A percentile compares a stretch with the other conserved stretches of the same genome.
Conservation (phyloP, 2,888 invertebrate species). For the Melipona beecheii region DNA sequence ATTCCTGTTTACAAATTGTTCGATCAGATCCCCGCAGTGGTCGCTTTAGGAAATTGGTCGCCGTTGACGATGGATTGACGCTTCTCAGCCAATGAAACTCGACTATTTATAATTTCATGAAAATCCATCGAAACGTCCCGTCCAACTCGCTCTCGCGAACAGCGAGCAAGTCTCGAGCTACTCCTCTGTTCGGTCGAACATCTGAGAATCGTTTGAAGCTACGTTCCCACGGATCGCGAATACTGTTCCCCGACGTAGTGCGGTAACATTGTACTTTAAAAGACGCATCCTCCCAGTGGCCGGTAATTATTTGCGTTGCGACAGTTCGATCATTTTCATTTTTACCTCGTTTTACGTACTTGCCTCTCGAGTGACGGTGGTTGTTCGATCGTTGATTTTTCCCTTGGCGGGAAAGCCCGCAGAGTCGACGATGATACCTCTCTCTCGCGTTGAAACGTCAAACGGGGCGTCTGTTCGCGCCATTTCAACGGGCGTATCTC, state of each 20-base stretch:
- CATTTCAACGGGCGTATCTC: neutral
- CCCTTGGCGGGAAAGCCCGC: slow-evolving; percentile 12
- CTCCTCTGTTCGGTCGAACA: slow-evolving; percentile 14
- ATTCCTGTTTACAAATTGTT: slow-evolving; percentile 31
- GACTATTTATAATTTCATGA: slow-evolving; percentile 26
- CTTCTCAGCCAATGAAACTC: neutral
- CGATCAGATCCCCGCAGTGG: slow-evolving; percentile 18
- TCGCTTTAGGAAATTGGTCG: slow-evolving; percentile 15
- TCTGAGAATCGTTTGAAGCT: slow-evolving; percentile 50
- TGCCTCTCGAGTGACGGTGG: too few species aligned
- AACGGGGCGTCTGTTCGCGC: neutral
- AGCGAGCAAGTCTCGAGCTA: neutral
- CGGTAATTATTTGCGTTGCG: slow-evolving; percentile 27
- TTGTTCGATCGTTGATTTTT: neutral
- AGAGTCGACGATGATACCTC: too few species aligned
- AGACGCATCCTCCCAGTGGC: slow-evolving; percentile 40
- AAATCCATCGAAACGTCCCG: slow-evolving; percentile 23
- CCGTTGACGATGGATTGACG: slow-evolving; percentile 12
- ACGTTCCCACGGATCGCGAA: slow-evolving; percentile 57
- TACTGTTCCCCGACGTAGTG: slow-evolving; percentile 16
- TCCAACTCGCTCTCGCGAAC: neutral
- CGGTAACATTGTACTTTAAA: slow-evolving; percentile 34
- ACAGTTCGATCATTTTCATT: slow-evolving; percentile 13
- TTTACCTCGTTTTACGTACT: neutral
- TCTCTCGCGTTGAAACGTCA: neutral